Evolutionary conservation across 2,113 vertebrate genomes (phyloP), one percentile per base, ranked within the genome.

Genomic region (Hippocampus zosterae): DNA sequence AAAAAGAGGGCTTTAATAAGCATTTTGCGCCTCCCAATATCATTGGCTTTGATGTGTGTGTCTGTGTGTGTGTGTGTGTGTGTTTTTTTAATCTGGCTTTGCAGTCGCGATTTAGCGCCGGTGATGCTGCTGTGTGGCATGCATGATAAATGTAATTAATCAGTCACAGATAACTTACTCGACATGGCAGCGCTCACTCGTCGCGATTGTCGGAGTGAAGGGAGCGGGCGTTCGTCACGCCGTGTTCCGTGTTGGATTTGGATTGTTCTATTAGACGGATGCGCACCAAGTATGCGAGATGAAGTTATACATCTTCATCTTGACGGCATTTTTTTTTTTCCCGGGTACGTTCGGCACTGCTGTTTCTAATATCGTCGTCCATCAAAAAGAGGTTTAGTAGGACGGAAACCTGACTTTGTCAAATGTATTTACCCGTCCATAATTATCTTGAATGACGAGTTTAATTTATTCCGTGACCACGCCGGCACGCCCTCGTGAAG

Each of bases 1-100:
- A 67, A 69, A 75, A 73, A 60, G 63, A 33, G 27, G 63, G 11
- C 71, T 80, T 65, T 85, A 81, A 79, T 79, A 76, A 71, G 67
- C 81, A 73, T 79, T 81, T 76, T 79, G 60, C 65, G 67, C 67
- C 33, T 83, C 70, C 41, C n/a, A n/a, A 76, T 78, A 67, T 79
- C 67, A 70, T 74, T 44, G 16, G 60, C 82, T 85, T 84, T 86
- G 74, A 85, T 84, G 76, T 74, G 46, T 50, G 42, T 44, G 12
- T 19, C 5, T 44, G 13, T 74, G 71, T 82, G 50, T n/a, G 1
- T 41, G 40, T 40, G 11, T 62, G 21, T 11, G 8, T 62, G 11
- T 11, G n/a, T 63, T 5, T 41, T 64, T 42, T 16, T 44, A 8
- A 84, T 84, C 74, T 72, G 25, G 83, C 50, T 80, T 77, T 74